Evolutionary conservation across 2,888 invertebrate genomes (phyloP).

Genomic region (Acheta domesticus): DNA sequence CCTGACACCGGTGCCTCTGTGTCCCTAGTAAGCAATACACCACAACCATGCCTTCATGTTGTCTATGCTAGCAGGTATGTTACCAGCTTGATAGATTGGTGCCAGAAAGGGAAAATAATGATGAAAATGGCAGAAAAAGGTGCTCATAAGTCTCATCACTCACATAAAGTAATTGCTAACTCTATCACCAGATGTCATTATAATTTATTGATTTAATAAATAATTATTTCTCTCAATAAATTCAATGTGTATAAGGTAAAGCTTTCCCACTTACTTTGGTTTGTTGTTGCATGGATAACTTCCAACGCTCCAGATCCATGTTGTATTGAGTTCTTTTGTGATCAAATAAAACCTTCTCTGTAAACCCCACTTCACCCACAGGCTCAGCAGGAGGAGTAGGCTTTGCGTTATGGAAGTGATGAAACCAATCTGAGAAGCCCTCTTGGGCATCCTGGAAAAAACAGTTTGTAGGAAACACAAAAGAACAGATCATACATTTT

Average conservation of each 20-base stretch:
- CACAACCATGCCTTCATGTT: too few species aligned
- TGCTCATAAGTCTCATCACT: too few species aligned
- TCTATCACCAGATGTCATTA: too few species aligned
- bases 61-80: too few species aligned
- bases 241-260: neutral
- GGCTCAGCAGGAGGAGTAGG: conserved; percentile 66
- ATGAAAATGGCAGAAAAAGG: too few species aligned
- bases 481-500: neutral
- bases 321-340: conserved; percentile 76
- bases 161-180: too few species aligned
- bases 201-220: too few species aligned
- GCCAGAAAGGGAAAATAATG: too few species aligned
- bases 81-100: too few species aligned
- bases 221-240: too few species aligned
- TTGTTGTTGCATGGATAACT: conserved; percentile 64
- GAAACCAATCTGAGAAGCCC: conserved; percentile 85
- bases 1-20: too few species aligned
- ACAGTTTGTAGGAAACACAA: conserved; percentile 31
- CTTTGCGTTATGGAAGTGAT: conserved; percentile 73
- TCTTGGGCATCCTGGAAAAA: conserved; percentile 69
- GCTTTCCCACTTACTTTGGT: conserved; percentile 54
- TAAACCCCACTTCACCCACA: conserved; percentile 56
- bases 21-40: too few species aligned
- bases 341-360: conserved; percentile 84
- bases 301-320: conserved; percentile 75